phyloP scores from a whole-genome alignment of 2,888 invertebrate genomes.

The Trichopria drosophilae region DNA sequence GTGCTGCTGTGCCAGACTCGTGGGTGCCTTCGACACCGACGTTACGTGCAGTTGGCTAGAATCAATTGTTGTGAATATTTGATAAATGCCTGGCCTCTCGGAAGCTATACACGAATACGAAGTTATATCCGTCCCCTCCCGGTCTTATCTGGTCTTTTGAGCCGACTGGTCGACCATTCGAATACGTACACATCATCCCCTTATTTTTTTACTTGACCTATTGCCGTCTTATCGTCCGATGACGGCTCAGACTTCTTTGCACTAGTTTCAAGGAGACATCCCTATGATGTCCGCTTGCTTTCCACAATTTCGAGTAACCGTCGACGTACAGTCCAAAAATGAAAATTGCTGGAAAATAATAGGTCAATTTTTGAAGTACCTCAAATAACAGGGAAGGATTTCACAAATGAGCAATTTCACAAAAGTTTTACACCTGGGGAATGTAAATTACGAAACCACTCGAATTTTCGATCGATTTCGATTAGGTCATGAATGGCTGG shows the following conservation, averaged over 20 bases:
- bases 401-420: too few relatives aligned
- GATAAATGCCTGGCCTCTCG: constrained; percentile 12
- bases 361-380: too few relatives aligned
- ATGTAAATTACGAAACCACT: too few relatives aligned
- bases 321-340: too few relatives aligned
- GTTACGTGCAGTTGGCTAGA: constrained; percentile 28
- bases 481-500: too few relatives aligned
- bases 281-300: background rate
- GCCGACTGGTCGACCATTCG: constrained; percentile 44
- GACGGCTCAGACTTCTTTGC: background rate
- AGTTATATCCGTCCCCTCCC: constrained; percentile 43
- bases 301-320: too few relatives aligned
- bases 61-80: constrained; percentile 17
- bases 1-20: too few relatives aligned
- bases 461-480: too few relatives aligned
- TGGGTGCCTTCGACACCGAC: constrained; percentile 29
- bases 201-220: constrained; percentile 11
- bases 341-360: too few relatives aligned
- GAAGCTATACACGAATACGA: constrained; percentile 41
- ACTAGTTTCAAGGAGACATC: background rate
- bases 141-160: constrained; percentile 37
- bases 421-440: too few relatives aligned
- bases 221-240: background rate
- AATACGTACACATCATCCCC: constrained; percentile 50
- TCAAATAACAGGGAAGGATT: too few relatives aligned